Evolutionary conservation across 2,797 vertebrate species (phyloP), one percentile per base, ranked within the genome.

Genomic region (Crocodylus rhombifer): DNA sequence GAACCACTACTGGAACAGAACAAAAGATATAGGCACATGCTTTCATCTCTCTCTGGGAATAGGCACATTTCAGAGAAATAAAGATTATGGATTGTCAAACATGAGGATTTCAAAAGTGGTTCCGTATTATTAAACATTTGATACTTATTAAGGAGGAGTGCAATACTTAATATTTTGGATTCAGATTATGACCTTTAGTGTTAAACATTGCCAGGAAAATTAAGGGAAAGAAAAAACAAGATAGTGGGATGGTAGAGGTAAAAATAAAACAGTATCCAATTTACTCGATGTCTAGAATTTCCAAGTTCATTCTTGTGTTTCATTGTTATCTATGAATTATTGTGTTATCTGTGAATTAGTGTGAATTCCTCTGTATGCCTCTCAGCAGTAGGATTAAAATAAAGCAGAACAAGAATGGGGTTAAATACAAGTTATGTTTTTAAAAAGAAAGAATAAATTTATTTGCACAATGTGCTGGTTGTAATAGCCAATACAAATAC

Each of bases 181-280:
- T 79, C 78, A 56, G 73, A 73, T 67, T 77, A 65, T 64, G 85
- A 92, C 75, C 56, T 96, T 79, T 58, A 73, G 78, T 55, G 82
- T 73, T 51, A 78, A 94, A 84, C 21, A n/a, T 33, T 89, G 65
- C 67, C 62, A 84, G 80, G 28, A 87, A 95, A 90, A 87, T 62
- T 77, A 64, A 71, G 88, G 26, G 42, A 4, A 62, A 78, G 77
- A 82, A 89, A 74, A 16, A 61, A 18, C 42, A 51, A 23, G 15
- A 73, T 25, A 73, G 36, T 14, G 14, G 14, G 36, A 42, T 51
- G 42, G 69, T 28, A 89, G 30, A 25, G 80, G 42, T 58, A 58
- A 42, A 8, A 64, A 5, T 42, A 57, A 14, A 78, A 63, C 81
- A 9, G 20, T 14, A 86, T 83, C 20, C 7, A 63, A 8, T 87